Evolutionary conservation across 1,140 invertebrate species (phyloP).

Genomic region (Rhynchophorus ferrugineus): DNA sequence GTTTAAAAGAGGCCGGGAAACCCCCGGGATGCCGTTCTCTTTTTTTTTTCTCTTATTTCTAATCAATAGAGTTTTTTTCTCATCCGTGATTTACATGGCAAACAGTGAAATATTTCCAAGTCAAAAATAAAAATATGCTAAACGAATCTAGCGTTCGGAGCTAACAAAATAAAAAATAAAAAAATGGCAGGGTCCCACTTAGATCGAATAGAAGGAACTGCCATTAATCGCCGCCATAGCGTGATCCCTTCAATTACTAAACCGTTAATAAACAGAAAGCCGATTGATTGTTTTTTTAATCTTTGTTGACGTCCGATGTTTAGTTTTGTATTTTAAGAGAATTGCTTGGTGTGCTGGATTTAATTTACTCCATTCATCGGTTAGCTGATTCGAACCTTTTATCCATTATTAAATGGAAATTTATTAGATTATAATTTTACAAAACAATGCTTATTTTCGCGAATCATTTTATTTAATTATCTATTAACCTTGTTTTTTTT

Average conservation of each 20-base stretch:
- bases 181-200: neutral
- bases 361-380: neutral
- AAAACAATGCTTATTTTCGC: no score
- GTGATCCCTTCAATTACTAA: neutral
- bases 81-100: no score
- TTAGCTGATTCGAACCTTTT: no score
- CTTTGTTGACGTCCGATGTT: neutral
- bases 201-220: neutral
- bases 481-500: no score
- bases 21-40: no score
- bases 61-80: no score
- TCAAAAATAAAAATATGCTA: neutral
- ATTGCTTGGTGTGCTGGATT: neutral
- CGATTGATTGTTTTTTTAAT: neutral
- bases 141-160: neutral
- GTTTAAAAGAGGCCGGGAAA: no score
- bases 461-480: no score
- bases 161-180: neutral
- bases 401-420: no score
- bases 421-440: no score
- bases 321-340: neutral
- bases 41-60: no score
- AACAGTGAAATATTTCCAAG: neutral
- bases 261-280: neutral
- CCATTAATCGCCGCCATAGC: neutral